Evolutionary conservation across 2,113 vertebrate genomes (phyloP).

Genomic region (Prunella himalayana): DNA sequence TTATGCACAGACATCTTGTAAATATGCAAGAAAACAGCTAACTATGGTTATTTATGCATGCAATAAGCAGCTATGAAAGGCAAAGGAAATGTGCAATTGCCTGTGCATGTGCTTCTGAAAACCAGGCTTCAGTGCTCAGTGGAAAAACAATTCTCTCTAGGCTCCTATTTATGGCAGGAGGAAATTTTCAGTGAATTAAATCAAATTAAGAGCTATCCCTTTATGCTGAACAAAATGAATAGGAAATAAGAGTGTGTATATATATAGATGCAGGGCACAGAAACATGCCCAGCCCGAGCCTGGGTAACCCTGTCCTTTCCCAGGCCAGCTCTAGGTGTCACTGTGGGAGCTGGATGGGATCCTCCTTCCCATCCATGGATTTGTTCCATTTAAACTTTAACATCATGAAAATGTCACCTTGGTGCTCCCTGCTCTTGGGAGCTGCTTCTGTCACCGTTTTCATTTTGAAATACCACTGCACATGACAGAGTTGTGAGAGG

Average conservation of each 20-base stretch:
- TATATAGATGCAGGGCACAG: background rate
- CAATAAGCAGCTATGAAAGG: slow-evolving; percentile 15
- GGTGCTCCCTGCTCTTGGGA: slow-evolving; percentile 32
- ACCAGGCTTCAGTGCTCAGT: background rate
- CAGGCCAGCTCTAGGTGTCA: slow-evolving; percentile 33
- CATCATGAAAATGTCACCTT: slow-evolving; percentile 59
- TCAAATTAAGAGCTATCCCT: slow-evolving; percentile 6
- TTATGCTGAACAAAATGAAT: background rate
- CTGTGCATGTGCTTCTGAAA: background rate
- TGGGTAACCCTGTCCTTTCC: slow-evolving; percentile 3
- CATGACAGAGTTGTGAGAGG: background rate
- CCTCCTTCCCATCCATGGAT: background rate
- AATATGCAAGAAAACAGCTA: slow-evolving; percentile 45
- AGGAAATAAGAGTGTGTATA: background rate
- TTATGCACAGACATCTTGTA: slow-evolving; percentile 10
- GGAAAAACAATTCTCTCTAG: slow-evolving; percentile 25
- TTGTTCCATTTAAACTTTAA: slow-evolving; percentile 56
- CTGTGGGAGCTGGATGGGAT: slow-evolving; percentile 35
- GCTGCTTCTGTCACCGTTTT: slow-evolving; percentile 44
- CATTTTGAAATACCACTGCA: background rate
- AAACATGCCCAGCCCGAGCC: background rate
- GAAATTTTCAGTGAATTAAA: slow-evolving; percentile 26
- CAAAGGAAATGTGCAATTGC: slow-evolving; percentile 28
- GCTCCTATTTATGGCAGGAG: slow-evolving; percentile 11
- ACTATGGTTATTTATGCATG: slow-evolving; percentile 33